Evolutionary conservation across 2,888 invertebrate species (phyloP), one percentile per base, ranked within the genome.

Genomic region (Eudasyphora cyanicolor): DNA sequence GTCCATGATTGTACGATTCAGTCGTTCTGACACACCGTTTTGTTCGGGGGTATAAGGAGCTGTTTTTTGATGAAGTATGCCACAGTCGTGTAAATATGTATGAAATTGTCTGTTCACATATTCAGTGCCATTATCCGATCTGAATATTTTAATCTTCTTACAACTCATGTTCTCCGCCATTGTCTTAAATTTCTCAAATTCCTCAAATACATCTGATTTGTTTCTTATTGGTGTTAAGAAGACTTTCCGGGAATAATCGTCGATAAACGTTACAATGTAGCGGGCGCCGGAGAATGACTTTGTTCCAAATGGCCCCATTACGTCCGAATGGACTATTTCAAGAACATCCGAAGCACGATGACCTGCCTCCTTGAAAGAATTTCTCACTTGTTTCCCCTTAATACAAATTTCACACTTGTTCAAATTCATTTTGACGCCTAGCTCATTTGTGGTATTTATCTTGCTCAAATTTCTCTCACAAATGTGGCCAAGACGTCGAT

Each of bases 261-360:
- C 91, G 70, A 90, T 87, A 74, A 91, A 90, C 1, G 87, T 89
- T 17, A 91, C 62, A 54, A 91, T 89, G 79, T 90, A 92, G 73
- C 82, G 88, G 0, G 86, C 85, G 3, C 90, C 89, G n/a, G 88
- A 89, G 10, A 87, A 75, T 0, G 91, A 92, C 38, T 79, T 75
- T 6, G 82, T 84, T 79, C 88, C 87, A 87, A 91, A 89, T 24
- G 90, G 90, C n/a, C 91, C 91, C 85, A 90, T 90, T 4, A 91
- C 82, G 86, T 92, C 91, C 2, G 89, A 79, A 71, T 91, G 90
- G 2, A 91, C 76, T 17, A 90, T 17, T 35, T 90, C 88, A 27
- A 92, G 79, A 35, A 85, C 12, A 35, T 85, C 75, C 24, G 49
- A 82, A 24, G 88, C 86, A 57, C 86, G 82, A 35, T 80, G 81